Conservation (phyloP, 2,888 invertebrate species). For the Orchestes rusci region DNA sequence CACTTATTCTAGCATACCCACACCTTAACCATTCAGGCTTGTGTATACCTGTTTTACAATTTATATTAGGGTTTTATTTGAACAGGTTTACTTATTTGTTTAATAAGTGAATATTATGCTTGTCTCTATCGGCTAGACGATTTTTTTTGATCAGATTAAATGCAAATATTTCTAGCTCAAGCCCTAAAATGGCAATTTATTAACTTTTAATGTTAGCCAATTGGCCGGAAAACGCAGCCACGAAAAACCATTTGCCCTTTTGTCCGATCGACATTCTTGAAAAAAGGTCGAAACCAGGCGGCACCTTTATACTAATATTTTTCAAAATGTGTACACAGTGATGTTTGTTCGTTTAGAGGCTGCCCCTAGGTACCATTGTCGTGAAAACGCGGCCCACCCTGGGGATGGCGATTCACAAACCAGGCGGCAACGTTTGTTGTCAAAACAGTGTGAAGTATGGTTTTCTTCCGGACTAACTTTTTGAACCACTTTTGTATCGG, state of each 20-base stretch:
- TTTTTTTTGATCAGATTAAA: too few relatives aligned
- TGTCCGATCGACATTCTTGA: constrained; percentile 19
- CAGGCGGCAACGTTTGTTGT: constrained; percentile 34
- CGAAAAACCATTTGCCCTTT: constrained; percentile 19
- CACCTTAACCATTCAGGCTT: constrained; percentile 21
- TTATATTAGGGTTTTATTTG: constrained; percentile 24
- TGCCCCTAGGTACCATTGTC: constrained; percentile 36
- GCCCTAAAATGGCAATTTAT: too few relatives aligned
- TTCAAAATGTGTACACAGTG: constrained; percentile 41
- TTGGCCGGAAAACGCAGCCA: constrained; percentile 27
- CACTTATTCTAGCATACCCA: constrained; percentile 22
- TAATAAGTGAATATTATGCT: constrained; percentile 15
- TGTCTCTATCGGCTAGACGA: too few relatives aligned
- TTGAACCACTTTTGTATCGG: constrained; percentile 4
- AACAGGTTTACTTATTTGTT: constrained; percentile 23
- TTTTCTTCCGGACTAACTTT: constrained; percentile 34
- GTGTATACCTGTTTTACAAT: constrained; percentile 23
- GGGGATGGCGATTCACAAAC: constrained; percentile 33
- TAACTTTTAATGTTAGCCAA: constrained; percentile 22
- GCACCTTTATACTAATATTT: constrained; percentile 38
- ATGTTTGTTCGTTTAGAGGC: constrained; percentile 38
- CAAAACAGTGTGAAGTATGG: constrained; percentile 33
- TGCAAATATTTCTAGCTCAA: too few relatives aligned
- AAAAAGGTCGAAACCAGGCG: constrained; percentile 24
- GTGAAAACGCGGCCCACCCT: constrained; percentile 35